These are phyloP conservation scores for Otolemur crassicaudatus DNA, from an alignment of 2,797 vertebrate genomes.

Conservation along the genomic window DNA sequence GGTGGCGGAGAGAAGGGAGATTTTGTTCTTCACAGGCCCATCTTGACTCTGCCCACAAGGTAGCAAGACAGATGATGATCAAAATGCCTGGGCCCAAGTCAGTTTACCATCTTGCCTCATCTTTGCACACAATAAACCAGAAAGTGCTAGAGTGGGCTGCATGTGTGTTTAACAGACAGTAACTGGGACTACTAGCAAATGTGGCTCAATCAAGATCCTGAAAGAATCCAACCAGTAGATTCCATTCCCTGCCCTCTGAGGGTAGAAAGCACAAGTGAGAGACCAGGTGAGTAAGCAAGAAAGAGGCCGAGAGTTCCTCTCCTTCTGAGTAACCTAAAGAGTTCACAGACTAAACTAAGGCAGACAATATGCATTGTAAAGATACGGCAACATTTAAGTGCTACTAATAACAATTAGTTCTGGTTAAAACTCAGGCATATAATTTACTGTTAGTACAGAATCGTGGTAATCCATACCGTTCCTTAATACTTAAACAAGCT, in stretches of 20 bases:
- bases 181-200: background rate
- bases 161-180: background rate
- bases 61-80: background rate
- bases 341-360: background rate
- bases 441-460: background rate
- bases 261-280: background rate
- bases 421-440: background rate
- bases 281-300: background rate
- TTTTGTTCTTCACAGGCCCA: background rate
- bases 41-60: conserved; percentile 16
- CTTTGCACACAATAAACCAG: background rate
- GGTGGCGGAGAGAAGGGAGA: background rate
- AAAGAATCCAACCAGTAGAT: conserved; percentile 19
- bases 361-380: background rate
- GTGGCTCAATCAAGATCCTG: background rate
- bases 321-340: background rate
- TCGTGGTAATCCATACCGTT: background rate
- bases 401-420: background rate
- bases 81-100: background rate
- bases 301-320: background rate
- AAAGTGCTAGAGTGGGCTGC: background rate
- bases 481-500: background rate
- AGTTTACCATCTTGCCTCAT: background rate
- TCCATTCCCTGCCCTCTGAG: background rate
- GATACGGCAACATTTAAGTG: background rate